Conservation (phyloP, 1,140 invertebrate genomes). For the Drosophila sp. region DNA sequence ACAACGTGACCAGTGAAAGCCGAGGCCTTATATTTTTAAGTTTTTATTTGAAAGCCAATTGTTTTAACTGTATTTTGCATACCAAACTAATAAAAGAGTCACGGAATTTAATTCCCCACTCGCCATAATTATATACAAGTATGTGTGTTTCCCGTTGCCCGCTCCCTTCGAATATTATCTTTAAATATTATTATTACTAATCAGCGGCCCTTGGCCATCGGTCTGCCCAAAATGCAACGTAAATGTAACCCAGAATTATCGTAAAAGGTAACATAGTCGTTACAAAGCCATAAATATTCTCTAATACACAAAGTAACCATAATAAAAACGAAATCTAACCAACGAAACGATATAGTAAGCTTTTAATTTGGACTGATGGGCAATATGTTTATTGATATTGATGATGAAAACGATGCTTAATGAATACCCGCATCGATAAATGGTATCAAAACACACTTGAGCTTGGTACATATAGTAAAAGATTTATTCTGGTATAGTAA, state of each 20-base stretch:
- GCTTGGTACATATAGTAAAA: conserved; percentile 53
- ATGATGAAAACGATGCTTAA: background rate
- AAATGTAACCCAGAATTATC: conserved; percentile 47
- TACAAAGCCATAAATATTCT: conserved; percentile 70
- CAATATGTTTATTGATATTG: background rate
- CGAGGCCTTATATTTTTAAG: conserved; percentile 45
- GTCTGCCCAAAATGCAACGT: conserved; percentile 33
- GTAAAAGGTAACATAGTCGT: conserved; percentile 64
- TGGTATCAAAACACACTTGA: background rate
- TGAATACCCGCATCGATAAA: conserved; percentile 9
- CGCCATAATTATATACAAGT: conserved; percentile 42
- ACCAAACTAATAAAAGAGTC: conserved; percentile 77
- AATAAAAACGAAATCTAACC: conserved; percentile 78
- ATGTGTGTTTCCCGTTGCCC: conserved; percentile 11
- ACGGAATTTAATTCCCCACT: conserved; percentile 67
- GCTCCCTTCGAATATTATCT: conserved; percentile 30
- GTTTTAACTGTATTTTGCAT: conserved; percentile 71
- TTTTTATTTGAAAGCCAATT: conserved; percentile 60
- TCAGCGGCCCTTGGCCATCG: conserved; percentile 13
- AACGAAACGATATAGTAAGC: conserved; percentile 56
- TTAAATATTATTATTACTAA: conserved; percentile 32
- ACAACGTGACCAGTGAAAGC: conserved; percentile 55
- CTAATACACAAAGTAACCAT: conserved; percentile 60
- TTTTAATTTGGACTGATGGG: conserved; percentile 41
- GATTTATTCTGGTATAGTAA: conserved; percentile 74